Base-by-base conservation (phyloP, 2,888 invertebrate genomes). In the Lasius fuliginosus region DNA sequence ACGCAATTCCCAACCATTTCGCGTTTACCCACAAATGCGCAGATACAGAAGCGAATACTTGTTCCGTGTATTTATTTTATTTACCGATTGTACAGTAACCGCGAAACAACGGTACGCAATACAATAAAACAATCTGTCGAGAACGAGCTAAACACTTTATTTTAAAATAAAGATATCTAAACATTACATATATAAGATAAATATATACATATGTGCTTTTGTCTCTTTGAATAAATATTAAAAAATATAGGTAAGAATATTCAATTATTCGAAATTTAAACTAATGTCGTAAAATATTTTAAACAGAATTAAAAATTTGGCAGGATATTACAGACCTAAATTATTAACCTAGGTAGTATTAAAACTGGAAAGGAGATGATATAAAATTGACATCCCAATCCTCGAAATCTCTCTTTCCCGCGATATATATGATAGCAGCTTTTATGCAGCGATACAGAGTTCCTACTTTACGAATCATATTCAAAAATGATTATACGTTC, bases 1-100 rank as follows among this genome's bases (percentile, higher is more conserved):
- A 60, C 71, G 74, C 69, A 84, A 81, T 86, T 84, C 75, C 76
- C 60, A 81, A 75, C 84, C 77, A 79, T 86, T 86, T 76, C 67
- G 82, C 71, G 69, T 71, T 82, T 65, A 65, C 82, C 75, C 67
- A 69, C 82, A 69, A 53, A 68, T 33, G 82, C 49, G 67, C 60
- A 27, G 79, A 81, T 60, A 60, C 36, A 79, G 71, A 58, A 18
- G 58, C 74, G 58, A 23, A 84, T 73, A 56, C 81, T 81, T 82
- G 82, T 82, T 23, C 30, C 49, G 62, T 49, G 71, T 53, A 53
- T 84, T 84, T 84, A 79, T 81, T 68, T 84, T 75, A 75, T 71
- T 75, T 73, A 81, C 58, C 58, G 27, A 71, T 56, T 73, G 65
- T 81, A 58, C 36, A 46, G 62, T 65, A 30, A 46, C 81, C 40